Conservation (phyloP, 1,140 invertebrate genomes). For the Cotesia typhae region DNA sequence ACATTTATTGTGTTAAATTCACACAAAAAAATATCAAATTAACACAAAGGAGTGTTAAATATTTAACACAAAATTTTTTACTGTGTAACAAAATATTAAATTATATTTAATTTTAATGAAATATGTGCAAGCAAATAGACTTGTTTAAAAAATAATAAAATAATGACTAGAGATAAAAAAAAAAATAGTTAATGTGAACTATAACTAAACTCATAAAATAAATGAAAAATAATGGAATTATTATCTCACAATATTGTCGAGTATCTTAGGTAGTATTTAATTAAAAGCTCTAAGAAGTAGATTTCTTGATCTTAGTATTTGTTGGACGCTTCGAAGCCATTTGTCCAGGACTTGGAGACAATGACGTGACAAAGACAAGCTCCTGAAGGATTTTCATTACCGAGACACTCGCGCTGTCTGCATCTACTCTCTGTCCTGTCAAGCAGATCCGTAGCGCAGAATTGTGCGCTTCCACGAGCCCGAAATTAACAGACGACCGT, state of each 20-base stretch:
- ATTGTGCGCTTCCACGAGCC: conserved; percentile 39
- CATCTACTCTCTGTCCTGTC: conserved; percentile 31
- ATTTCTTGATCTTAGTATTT: conserved; percentile 9
- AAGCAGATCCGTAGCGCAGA: conserved; percentile 23
- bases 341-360: conserved; percentile 27
- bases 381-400: conserved; percentile 43
- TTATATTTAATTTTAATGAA: no score
- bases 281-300: conserved; percentile 15
- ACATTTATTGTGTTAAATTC: no score
- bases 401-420: background rate
- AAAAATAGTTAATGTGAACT: background rate
- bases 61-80: no score
- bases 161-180: background rate
- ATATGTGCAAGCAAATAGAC: no score
- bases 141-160: no score
- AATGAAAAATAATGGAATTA: no score
- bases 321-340: conserved; percentile 28
- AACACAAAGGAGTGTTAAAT: no score
- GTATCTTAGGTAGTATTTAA: conserved; percentile 14
- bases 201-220: background rate
- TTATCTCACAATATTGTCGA: background rate
- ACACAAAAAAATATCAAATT: no score
- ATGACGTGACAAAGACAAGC: conserved; percentile 38
- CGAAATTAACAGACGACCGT: conserved; percentile 42
- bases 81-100: no score